Percentiles rank a stretch among this genome's conserved stretches.
phyloP scores from a whole-genome alignment of 2,888 invertebrate genomes.

The Tetropium fuscum region DNA sequence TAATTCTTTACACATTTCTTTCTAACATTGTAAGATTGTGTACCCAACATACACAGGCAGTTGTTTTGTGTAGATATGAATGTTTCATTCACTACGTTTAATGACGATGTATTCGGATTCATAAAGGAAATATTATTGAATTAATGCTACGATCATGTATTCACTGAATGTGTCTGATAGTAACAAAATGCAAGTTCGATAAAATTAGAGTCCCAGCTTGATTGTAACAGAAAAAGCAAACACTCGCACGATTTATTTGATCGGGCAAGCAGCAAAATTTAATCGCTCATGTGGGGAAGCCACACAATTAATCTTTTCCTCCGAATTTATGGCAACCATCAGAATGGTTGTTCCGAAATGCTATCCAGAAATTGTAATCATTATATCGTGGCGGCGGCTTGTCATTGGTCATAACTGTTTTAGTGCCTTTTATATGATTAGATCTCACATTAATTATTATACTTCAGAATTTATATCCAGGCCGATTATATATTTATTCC shows the following conservation, averaged over 20 bases:
- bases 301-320: conserved; percentile 51
- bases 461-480: conserved; percentile 15
- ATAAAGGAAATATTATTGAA: no score
- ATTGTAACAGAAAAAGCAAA: conserved; percentile 46
- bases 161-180: neutral
- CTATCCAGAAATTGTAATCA: conserved; percentile 49
- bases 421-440: conserved; percentile 24
- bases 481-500: conserved; percentile 16
- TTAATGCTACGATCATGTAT: no score
- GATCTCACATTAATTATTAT: conserved; percentile 26
- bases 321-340: conserved; percentile 27
- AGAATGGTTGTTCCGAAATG: conserved; percentile 37
- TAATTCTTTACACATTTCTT: no score
- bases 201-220: conserved; percentile 22
- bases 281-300: conserved; percentile 55
- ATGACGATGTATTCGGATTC: no score
- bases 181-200: conserved; percentile 5
- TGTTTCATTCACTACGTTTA: no score
- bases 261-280: conserved; percentile 48
- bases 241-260: conserved; percentile 52
- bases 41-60: no score
- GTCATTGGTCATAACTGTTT: conserved; percentile 25
- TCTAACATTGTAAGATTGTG: no score
- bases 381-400: conserved; percentile 40
- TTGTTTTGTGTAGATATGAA: no score